Evolutionary conservation across 2,113 vertebrate species (phyloP), one percentile per base, ranked within the genome.

Genomic region (Todiramphus chloris): DNA sequence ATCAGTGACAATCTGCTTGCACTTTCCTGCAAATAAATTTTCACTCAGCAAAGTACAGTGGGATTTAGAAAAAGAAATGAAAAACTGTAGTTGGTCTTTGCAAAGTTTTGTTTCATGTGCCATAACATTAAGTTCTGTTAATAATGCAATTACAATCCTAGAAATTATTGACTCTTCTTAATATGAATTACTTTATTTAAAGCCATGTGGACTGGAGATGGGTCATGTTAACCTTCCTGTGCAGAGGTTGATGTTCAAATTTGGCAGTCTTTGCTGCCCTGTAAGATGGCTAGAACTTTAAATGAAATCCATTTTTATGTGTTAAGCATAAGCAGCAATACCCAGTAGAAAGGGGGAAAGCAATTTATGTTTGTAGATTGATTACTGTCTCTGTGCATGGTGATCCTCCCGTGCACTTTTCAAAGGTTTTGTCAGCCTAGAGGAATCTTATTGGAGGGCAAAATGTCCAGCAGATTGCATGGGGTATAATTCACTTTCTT

Each of bases 21-120:
- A 0, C 62, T 96, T 93, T 84, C 82, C 74, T 86, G 58, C 53
- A 72, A 76, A 82, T 87, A 87, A 50, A 64, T 90, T 95, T 87
- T 89, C 30, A 56, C 23, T 90, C 37, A 27, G 62, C 67, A 60
- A 78, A 81, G 19, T 74, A 56, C 5, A 58, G 43, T 48, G 85
- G 76, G 31, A 67, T 68, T 83, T 88, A 73, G 44, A 37, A 58
- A 75, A 83, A 69, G 8, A 80, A 83, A 62, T 35, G 58, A 90
- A 48, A 9, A 85, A 33, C 18, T 39, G 28, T 56, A 48, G 13
- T 33, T 83, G 11, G 2, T 80, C 15, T 81, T 64, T 72, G 39
- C 59, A 5, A 70, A 83, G 43, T 80, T 91, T 76, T 58, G 5
- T 13, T 85, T 84, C 75, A 27, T 31, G 7, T 41, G 55, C 67